A percentile compares a stretch with the other conserved stretches of the same genome.
Conservation (phyloP, 2,888 invertebrate species). For the Linyphia triangularis region DNA sequence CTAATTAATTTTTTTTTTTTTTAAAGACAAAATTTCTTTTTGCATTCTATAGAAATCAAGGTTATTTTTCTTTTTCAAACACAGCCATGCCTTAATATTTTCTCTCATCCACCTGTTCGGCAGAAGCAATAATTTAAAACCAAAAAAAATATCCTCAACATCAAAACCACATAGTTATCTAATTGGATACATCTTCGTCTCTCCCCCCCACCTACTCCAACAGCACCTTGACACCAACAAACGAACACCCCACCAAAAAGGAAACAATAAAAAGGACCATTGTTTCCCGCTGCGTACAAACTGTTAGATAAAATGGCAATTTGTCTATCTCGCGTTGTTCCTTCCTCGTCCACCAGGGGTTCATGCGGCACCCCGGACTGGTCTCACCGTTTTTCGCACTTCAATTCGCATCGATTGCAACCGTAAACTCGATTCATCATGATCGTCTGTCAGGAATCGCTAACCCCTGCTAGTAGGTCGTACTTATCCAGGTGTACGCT, state of each 20-base stretch:
- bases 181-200: slow-evolving; percentile 21
- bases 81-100: not conserved
- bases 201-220: not conserved
- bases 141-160: slow-evolving; percentile 3
- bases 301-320: slow-evolving; percentile 57
- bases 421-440: slow-evolving; percentile 60
- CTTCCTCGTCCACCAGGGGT: slow-evolving; percentile 21
- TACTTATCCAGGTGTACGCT: slow-evolving; percentile 37
- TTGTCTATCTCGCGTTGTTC: slow-evolving; percentile 43
- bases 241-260: not conserved
- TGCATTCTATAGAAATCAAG: no score
- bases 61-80: not conserved
- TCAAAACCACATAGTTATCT: slow-evolving; percentile 7
- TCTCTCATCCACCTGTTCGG: not conserved
- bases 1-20: no score
- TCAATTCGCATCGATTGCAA: slow-evolving; percentile 31
- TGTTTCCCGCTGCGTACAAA: slow-evolving; percentile 29
- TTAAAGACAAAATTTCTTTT: no score
- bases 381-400: slow-evolving; percentile 59
- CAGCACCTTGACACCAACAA: not conserved
- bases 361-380: slow-evolving; percentile 47
- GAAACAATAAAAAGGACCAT: not conserved
- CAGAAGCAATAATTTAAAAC: not conserved
- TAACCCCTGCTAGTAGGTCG: slow-evolving; percentile 35
- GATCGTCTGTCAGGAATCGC: slow-evolving; percentile 40